A percentile compares a stretch with the other conserved stretches of the same genome.
phyloP scores from a whole-genome alignment of 2,113 vertebrate species.

The Edolisoma coerulescens region DNA sequence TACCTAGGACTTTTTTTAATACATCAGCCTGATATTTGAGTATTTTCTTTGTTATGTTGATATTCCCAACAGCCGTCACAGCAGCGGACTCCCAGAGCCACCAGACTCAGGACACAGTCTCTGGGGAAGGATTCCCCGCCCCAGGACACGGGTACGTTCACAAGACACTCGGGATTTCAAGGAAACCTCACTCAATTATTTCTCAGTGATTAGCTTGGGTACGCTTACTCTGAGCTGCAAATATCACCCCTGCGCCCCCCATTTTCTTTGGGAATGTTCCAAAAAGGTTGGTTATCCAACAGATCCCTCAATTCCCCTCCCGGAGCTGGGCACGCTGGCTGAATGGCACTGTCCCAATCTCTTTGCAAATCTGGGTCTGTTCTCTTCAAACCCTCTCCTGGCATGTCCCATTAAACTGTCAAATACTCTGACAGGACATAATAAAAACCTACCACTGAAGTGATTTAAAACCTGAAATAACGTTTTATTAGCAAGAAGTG shows the following conservation, averaged over 20 bases:
- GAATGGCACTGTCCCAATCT: rapidly evolving
- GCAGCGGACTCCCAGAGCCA: rapidly evolving
- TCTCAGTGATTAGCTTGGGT: neutral
- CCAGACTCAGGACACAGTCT: neutral
- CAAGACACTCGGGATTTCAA: neutral
- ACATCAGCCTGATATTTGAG: neutral
- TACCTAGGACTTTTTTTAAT: neutral
- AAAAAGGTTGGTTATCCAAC: neutral
- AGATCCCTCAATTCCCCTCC: neutral
- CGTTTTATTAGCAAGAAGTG: neutral
- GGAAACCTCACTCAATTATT: neutral
- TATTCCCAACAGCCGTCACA: rapidly evolving
- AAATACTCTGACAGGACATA: neutral
- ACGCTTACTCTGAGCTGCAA: neutral
- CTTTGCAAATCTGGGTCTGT: neutral
- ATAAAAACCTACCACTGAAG: neutral
- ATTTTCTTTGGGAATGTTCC: neutral
- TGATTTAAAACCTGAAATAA: neutral
- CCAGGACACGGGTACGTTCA: rapidly evolving
- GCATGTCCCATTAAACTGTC: neutral
- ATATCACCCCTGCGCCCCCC: rapidly evolving
- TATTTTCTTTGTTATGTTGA: neutral
- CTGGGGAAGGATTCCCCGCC: neutral
- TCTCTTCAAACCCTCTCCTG: neutral
- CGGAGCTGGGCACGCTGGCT: neutral